A percentile compares a stretch with the other conserved stretches of the same genome.
These are phyloP conservation scores for Lutjanus campechanus DNA, from an alignment of 2,797 vertebrate genomes.

Conservation along the genomic window DNA sequence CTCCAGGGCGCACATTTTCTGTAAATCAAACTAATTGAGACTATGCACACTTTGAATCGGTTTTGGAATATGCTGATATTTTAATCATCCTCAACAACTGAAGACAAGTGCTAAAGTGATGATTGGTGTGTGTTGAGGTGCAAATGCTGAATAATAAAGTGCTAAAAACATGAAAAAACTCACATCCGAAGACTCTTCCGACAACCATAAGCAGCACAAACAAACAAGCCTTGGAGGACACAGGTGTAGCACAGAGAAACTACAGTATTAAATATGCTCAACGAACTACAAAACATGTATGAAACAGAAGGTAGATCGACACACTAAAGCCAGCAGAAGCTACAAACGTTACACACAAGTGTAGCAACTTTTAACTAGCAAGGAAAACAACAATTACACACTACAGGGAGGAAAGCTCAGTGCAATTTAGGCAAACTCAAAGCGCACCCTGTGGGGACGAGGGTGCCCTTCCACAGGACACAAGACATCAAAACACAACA, in stretches of 20 bases:
- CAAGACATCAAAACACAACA: constrained; percentile 31
- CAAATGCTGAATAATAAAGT: not conserved
- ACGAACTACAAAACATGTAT: constrained; percentile 6
- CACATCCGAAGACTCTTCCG: not conserved
- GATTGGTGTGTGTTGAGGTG: not conserved
- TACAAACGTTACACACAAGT: constrained; percentile 22
- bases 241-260: constrained; percentile 12
- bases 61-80: not conserved
- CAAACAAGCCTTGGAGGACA: not conserved
- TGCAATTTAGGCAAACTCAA: constrained; percentile 10
- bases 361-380: constrained; percentile 8
- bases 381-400: constrained; percentile 29
- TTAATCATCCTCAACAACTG: not conserved
- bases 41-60: not conserved
- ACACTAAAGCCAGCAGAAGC: constrained; percentile 37
- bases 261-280: not conserved
- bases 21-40: not conserved
- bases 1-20: not conserved
- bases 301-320: constrained; percentile 7
- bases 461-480: constrained; percentile 1
- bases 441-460: constrained; percentile 6
- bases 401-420: constrained; percentile 10
- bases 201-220: not conserved
- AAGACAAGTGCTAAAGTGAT: not conserved
- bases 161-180: not conserved